Evolutionary conservation across 92 coral and sea anemone species (phyloP).

Genomic region (Anthopleura xanthogrammica): DNA sequence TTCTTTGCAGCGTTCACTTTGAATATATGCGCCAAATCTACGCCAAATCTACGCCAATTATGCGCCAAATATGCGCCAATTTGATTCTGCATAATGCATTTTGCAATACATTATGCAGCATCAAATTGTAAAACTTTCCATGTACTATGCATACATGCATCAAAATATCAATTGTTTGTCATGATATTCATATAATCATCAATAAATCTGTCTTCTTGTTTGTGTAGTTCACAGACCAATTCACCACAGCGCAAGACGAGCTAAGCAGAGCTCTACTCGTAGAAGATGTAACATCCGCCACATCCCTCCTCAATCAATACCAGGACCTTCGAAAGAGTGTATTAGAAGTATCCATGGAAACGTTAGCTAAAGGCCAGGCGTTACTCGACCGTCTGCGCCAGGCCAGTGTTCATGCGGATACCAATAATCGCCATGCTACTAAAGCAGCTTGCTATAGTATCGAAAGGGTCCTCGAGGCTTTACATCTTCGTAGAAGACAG

Average conservation of each 20-base stretch:
- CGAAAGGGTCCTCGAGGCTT: slow-evolving; percentile 86
- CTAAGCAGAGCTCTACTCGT: slow-evolving; percentile 83
- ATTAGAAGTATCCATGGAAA: slow-evolving; percentile 93
- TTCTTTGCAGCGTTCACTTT: too few relatives aligned
- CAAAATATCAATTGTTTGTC: too few relatives aligned
- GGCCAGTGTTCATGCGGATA: slow-evolving; percentile 93
- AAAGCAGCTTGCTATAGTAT: slow-evolving; percentile 96
- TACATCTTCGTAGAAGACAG: slow-evolving; percentile 83
- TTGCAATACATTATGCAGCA: too few relatives aligned
- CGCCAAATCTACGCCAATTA: too few relatives aligned
- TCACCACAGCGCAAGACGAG: slow-evolving; percentile 85
- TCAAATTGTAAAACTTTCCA: too few relatives aligned
- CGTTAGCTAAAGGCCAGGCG: slow-evolving; percentile 91
- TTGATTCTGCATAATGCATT: too few relatives aligned
- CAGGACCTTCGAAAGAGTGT: slow-evolving; percentile 93
- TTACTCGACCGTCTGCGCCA: slow-evolving; percentile 89
- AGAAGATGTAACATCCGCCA: slow-evolving; percentile 87
- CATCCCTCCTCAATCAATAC: slow-evolving; percentile 89
- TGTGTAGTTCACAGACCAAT: slow-evolving; percentile 78
- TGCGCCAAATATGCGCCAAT: too few relatives aligned
- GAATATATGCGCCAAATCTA: too few relatives aligned
- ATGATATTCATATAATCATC: too few relatives aligned
- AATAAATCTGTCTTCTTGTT: not conserved
- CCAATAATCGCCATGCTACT: slow-evolving; percentile 95
- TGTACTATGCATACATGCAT: too few relatives aligned